Evolutionary conservation across 2,797 vertebrate genomes (phyloP).

Genomic region (Astyanax mexicanus): DNA sequence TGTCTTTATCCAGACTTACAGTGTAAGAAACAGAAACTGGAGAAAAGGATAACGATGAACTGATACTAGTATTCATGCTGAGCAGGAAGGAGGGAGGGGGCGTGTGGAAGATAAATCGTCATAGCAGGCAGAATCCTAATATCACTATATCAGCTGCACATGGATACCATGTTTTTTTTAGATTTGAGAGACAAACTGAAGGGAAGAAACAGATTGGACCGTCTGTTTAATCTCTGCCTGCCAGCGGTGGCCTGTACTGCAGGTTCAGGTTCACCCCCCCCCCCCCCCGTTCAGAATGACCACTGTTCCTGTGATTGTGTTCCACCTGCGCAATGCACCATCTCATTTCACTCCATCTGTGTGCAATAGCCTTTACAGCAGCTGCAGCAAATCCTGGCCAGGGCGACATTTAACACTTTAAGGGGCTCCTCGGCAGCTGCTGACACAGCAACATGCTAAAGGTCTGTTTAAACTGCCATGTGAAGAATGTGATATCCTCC

Average conservation of each 20-base stretch:
- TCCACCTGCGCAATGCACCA: slow-evolving; percentile 3
- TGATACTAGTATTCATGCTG: neutral
- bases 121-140: neutral
- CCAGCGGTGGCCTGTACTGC: neutral
- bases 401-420: neutral
- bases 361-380: neutral
- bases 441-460: neutral
- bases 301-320: neutral
- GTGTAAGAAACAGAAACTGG: too few species aligned
- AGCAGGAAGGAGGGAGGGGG: neutral
- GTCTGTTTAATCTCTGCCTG: neutral
- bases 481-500: neutral
- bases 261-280: neutral
- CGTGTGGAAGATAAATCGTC: neutral
- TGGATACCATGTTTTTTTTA: neutral
- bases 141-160: neutral
- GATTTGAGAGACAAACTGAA: neutral
- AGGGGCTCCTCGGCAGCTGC: neutral
- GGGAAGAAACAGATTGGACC: neutral
- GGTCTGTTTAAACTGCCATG: neutral
- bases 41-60: too few species aligned
- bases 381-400: neutral
- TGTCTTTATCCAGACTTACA: too few species aligned
- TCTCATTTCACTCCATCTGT: neutral
- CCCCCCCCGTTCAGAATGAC: neutral